Evolutionary conservation across 2,797 vertebrate genomes (phyloP), one percentile per base, ranked within the genome.

Genomic region (Coreius guichenoti): DNA sequence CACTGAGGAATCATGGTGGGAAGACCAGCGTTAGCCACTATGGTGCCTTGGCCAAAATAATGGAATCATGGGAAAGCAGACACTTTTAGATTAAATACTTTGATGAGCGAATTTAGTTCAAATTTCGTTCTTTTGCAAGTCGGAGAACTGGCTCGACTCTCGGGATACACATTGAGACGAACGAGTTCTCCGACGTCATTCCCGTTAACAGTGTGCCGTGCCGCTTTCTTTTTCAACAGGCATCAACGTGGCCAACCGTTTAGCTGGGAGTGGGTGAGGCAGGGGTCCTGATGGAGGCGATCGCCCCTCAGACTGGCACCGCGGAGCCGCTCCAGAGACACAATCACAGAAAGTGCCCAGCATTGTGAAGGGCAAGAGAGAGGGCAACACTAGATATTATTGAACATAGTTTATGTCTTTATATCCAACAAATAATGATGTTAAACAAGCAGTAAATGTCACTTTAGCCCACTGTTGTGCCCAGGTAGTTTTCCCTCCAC

Each of bases 191-290:
- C 79, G 93, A 95, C 94, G 29, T 72, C 82, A n/a, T 51, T 45
- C 56, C 81, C 86, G 86, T 58, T 69, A 87, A 81, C 84, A 89
- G 92, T 90, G 93, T 91, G 92, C 5, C 7, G 23, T 92, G 89
- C 90, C 1, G 91, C 83, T 89, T 94, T 91, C 93, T 94, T 81
- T 90, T 92, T 92, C 93, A 92, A 90, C 96, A 98, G 98, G 97
- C 97, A 99, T 96, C 96, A 93, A 96, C 96, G 97, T 97, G 97
- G 98, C 97, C 96, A 97, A 98, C 95, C 93, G 88, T 94, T 95
- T 92, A 92, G 91, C 86, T 88, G 92, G 90, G 89, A 84, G 93
- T 91, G 93, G 90, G 94, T 93, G 93, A 88, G 86, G 80, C 85
- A 82, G 92, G 91, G 92, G 94, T 96, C 96, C 96, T 96, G 95